phyloP scores from a whole-genome alignment of 2,888 invertebrate species.

The Lydus trimaculatus region DNA sequence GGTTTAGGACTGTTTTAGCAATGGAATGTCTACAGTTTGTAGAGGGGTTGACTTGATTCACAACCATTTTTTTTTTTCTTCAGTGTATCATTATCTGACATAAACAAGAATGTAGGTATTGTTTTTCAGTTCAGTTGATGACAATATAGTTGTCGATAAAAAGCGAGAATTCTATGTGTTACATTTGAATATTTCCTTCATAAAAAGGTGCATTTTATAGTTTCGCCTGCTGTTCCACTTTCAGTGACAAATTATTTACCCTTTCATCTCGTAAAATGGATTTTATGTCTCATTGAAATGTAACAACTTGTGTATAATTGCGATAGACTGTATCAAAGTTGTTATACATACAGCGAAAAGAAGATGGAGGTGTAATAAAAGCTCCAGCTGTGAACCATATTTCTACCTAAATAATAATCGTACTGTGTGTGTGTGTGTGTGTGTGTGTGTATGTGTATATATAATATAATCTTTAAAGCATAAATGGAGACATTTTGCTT shows the following conservation, averaged over 20 bases:
- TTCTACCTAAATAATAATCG: conserved; percentile 19
- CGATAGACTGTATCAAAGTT: conserved; percentile 39
- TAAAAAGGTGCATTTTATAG: conserved; percentile 11
- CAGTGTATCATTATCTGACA: conserved; percentile 51
- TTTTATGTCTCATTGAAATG: conserved; percentile 41
- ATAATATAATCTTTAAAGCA: conserved; percentile 23
- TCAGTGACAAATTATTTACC: conserved; percentile 35
- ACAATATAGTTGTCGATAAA: background rate
- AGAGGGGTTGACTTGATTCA: conserved; percentile 50
- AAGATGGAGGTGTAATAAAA: conserved; percentile 18
- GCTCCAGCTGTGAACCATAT: conserved; percentile 19
- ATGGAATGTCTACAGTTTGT: conserved; percentile 45
- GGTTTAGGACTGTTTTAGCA: conserved; percentile 50
- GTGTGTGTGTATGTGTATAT: no score
- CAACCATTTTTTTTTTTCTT: conserved; percentile 47
- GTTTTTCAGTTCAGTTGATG: conserved; percentile 20
- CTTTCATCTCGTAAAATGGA: conserved; percentile 39
- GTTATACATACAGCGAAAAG: conserved; percentile 15
- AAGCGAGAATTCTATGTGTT: background rate
- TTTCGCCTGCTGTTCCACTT: background rate
- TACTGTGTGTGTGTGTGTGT: no score
- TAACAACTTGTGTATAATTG: conserved; percentile 43
- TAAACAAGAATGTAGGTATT: conserved; percentile 44
- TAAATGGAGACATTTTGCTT: conserved; percentile 24
- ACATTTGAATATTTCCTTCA: conserved; percentile 15